A percentile compares a stretch with the other conserved stretches of the same genome.
Conservation (phyloP, 2,113 vertebrate species). For the rabbit (Oryctolagus cuniculus) region DNA sequence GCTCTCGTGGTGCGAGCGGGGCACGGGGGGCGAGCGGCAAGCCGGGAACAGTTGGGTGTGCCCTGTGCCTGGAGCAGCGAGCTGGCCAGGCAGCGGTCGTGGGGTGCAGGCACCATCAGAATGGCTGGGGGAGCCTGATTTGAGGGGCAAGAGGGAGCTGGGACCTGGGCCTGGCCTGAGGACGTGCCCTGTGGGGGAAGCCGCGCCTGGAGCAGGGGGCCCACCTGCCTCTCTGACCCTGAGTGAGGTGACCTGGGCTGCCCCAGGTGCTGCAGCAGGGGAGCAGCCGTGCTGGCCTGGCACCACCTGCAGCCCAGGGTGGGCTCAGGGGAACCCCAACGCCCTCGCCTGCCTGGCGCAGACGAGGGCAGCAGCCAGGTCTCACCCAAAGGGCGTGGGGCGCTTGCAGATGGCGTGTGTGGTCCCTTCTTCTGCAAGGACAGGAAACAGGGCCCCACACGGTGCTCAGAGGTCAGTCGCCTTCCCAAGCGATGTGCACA, state of each 20-base stretch:
- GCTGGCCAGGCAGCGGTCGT: too few species aligned
- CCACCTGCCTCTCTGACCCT: not conserved
- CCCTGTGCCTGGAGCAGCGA: accelerated
- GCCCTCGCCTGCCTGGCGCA: not conserved
- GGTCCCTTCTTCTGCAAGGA: not conserved
- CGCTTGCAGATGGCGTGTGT: not conserved
- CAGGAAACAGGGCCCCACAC: not conserved
- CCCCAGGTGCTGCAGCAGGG: not conserved
- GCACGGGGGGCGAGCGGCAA: not conserved
- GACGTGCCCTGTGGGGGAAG: not conserved
- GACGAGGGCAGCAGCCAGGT: not conserved
- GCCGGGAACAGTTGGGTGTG: not conserved
- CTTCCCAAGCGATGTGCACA: not conserved
- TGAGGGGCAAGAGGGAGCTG: not conserved
- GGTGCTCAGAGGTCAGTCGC: not conserved
- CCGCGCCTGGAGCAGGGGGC: not conserved
- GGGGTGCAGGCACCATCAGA: not conserved
- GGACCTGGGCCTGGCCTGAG: not conserved
- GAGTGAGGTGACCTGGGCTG: not conserved
- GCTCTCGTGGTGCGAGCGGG: too few species aligned
- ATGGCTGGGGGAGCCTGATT: not conserved
- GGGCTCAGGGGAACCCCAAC: not conserved
- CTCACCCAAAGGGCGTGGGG: not conserved
- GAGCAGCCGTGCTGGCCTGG: not conserved
- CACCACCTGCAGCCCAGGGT: not conserved